Percentiles rank a stretch among this genome's conserved stretches.
Evolutionary conservation across 2,888 invertebrate species (phyloP).

Genomic region (Volucella inflata): DNA sequence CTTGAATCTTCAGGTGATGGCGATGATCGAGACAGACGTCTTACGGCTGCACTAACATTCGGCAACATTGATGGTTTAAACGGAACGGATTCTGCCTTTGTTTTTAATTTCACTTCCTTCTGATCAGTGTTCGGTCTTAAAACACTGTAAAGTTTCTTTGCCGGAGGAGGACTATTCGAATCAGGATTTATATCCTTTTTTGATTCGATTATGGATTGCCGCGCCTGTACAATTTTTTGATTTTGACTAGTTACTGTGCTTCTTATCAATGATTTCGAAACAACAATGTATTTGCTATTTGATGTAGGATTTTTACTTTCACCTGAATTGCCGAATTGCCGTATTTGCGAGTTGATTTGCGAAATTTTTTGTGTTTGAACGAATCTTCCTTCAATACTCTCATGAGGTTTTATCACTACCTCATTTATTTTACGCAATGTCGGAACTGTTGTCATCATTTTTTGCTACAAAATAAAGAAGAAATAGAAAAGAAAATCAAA

Average conservation of each 20-base stretch:
- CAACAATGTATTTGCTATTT: slow-evolving; percentile 79
- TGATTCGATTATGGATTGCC: slow-evolving; percentile 19
- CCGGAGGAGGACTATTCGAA: slow-evolving; percentile 14
- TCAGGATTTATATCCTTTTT: neutral
- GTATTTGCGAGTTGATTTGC: slow-evolving; percentile 80
- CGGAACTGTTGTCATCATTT: slow-evolving; percentile 77
- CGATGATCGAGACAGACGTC: slow-evolving; percentile 41
- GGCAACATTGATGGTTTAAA: slow-evolving; percentile 63
- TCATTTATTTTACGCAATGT: slow-evolving; percentile 78
- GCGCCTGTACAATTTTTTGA: slow-evolving; percentile 56
- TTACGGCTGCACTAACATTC: neutral
- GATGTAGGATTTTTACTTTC: slow-evolving; percentile 77
- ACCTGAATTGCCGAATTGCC: slow-evolving; percentile 75
- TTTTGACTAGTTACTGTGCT: slow-evolving; percentile 59
- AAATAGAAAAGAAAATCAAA: slow-evolving; percentile 22
- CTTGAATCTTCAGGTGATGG: slow-evolving; percentile 67
- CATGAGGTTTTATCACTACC: slow-evolving; percentile 27
- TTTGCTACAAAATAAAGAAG: slow-evolving; percentile 68
- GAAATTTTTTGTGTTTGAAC: slow-evolving; percentile 79
- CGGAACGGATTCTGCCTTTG: slow-evolving; percentile 57
- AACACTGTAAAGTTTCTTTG: slow-evolving; percentile 77
- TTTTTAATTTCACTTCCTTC: slow-evolving; percentile 33
- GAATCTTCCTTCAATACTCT: slow-evolving; percentile 37
- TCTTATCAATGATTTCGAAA: slow-evolving; percentile 77
- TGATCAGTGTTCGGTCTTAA: slow-evolving; percentile 68